These are phyloP conservation scores for Harpagus bidentatus DNA, from an alignment of 2,113 vertebrate species.

Conservation along the genomic window DNA sequence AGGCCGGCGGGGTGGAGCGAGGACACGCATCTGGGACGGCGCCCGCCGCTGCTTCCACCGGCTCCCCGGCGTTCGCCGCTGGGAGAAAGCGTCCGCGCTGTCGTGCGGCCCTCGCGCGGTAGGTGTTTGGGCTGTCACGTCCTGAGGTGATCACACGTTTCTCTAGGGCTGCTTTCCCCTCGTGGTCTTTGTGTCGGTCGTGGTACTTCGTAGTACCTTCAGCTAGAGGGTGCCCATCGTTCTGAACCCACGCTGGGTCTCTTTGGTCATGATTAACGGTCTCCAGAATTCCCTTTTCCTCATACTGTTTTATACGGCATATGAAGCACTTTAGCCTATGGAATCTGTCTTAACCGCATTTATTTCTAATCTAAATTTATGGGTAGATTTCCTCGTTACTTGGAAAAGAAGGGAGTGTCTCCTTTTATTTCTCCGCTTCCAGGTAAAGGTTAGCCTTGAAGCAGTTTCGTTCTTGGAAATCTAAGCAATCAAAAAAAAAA, in stretches of 20 bases:
- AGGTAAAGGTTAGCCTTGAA: background rate
- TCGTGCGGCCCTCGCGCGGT: rapidly evolving
- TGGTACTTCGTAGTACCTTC: rapidly evolving
- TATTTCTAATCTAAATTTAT: background rate
- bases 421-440: background rate
- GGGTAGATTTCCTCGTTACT: background rate
- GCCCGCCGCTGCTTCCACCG: rapidly evolving
- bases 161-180: background rate
- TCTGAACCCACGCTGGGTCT: background rate
- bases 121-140: rapidly evolving
- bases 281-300: background rate
- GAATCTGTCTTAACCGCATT: background rate
- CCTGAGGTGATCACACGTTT: rapidly evolving
- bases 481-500: background rate
- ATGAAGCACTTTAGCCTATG: background rate
- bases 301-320: background rate
- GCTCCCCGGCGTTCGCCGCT: rapidly evolving
- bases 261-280: background rate
- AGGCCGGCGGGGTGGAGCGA: rapidly evolving
- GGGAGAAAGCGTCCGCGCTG: background rate
- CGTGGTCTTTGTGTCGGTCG: background rate
- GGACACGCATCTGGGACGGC: background rate
- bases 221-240: background rate
- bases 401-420: background rate
- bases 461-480: background rate